Conservation (phyloP, 2,113 vertebrate genomes). For the Dasyornis broadbenti region DNA sequence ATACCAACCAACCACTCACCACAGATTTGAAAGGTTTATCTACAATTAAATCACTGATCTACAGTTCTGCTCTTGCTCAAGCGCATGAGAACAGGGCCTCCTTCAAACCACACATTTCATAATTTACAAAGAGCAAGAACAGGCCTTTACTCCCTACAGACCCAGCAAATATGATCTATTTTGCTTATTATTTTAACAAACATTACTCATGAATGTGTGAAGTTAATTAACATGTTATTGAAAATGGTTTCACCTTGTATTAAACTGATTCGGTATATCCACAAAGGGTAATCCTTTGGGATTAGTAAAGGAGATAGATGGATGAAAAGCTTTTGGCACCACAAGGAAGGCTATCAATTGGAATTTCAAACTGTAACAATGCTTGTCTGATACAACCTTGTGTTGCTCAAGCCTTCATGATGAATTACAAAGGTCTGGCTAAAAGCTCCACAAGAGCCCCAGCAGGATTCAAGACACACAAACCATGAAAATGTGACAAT, state of each 20-base stretch:
- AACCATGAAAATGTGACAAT: background rate
- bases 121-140: background rate
- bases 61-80: background rate
- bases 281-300: background rate
- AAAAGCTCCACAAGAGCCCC: background rate
- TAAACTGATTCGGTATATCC: background rate
- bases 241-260: background rate
- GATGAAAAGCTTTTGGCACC: background rate
- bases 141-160: background rate
- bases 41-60: background rate
- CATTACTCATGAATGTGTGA: background rate
- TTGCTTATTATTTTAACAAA: background rate
- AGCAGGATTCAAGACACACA: background rate
- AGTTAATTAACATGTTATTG: background rate
- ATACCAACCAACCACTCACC: background rate
- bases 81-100: background rate
- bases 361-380: background rate
- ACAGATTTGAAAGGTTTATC: background rate
- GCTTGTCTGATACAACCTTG: background rate
- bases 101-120: background rate
- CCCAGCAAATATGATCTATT: background rate
- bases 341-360: background rate
- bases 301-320: background rate
- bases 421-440: background rate
- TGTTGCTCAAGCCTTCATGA: background rate